These are phyloP conservation scores for Rhincodon typus DNA, from an alignment of 2,797 vertebrate genomes.

Conservation along the genomic window DNA sequence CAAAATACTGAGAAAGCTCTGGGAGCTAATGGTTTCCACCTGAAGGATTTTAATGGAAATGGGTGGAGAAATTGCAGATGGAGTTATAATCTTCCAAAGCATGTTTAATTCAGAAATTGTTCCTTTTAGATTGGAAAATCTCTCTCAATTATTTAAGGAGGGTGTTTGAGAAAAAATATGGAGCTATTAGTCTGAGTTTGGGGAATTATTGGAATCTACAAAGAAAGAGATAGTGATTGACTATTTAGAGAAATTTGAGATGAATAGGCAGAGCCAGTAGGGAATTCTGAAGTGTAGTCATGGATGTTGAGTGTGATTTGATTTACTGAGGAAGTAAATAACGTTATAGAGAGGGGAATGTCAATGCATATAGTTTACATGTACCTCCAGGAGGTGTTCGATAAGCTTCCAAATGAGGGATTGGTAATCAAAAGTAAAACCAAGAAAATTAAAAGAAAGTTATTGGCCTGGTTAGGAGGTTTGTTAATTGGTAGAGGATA, in stretches of 20 bases:
- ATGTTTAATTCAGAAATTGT: not conserved
- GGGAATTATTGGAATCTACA: not conserved
- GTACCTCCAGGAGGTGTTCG: not conserved
- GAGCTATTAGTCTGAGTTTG: not conserved
- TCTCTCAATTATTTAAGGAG: not conserved
- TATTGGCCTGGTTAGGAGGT: not conserved
- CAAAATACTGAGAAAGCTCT: too few relatives aligned
- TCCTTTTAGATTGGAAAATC: not conserved
- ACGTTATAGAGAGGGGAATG: not conserved
- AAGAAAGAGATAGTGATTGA: not conserved
- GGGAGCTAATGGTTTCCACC: not conserved
- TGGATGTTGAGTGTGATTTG: not conserved
- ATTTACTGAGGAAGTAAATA: not conserved
- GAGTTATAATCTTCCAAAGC: not conserved
- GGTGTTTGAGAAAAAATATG: not conserved
- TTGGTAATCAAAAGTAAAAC: not conserved
- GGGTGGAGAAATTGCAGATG: not conserved
- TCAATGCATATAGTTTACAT: not conserved
- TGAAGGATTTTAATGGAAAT: not conserved
- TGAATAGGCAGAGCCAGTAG: not conserved
- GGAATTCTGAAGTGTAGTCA: not conserved
- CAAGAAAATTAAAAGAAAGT: not conserved
- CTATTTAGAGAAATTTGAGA: not conserved
- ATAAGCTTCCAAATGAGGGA: not conserved
- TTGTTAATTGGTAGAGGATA: not conserved